Evolutionary conservation across 2,888 invertebrate species (phyloP), one percentile per base, ranked within the genome.

Genomic region (Drosophila ochracea): DNA sequence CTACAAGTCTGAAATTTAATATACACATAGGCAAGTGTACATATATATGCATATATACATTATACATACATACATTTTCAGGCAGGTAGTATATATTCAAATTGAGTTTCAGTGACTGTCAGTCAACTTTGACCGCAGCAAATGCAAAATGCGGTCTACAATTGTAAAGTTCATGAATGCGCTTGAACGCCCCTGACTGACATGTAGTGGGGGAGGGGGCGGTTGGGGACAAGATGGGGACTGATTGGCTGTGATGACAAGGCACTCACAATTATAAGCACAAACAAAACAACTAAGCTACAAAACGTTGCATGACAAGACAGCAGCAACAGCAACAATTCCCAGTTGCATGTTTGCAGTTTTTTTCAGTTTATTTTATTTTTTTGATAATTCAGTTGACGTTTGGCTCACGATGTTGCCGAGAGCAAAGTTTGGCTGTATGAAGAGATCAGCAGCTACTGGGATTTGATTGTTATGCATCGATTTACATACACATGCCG

Each of bases 121-220:
- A 87, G 80, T 89, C 83, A 87, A 84, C 89, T 87, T 87, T 89
- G 89, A 89, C 86, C 86, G 73, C 79, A 84, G 62, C 74, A 70
- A 72, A 77, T 64, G 58, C 67, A 71, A 68, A 76, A 62, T 68
- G 53, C 61, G 64, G 49, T 63, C 49, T 67, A 65, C 68, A 74
- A 79, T 75, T 79, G 73, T 66, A 63, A 72, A 74, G 88, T 83
- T 76, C 80, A 74, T 37, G 75, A 69, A 69, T 70, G 82, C 63
- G 66, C 72, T 70, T 82, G 83, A 85, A 82, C 83, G 84, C 82
- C 89, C 84, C 83, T 85, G 89, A 88, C 84, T 75, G 85, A 73
- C 84, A 76, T 70, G 68, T 74, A 71, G 50, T 43, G 30, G 21
- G 21, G 33, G 21, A 31, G 35, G 33, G 31, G 59, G 43, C 21